phyloP scores from a whole-genome alignment of 1,140 invertebrate genomes.

The Drosophila hydei region DNA sequence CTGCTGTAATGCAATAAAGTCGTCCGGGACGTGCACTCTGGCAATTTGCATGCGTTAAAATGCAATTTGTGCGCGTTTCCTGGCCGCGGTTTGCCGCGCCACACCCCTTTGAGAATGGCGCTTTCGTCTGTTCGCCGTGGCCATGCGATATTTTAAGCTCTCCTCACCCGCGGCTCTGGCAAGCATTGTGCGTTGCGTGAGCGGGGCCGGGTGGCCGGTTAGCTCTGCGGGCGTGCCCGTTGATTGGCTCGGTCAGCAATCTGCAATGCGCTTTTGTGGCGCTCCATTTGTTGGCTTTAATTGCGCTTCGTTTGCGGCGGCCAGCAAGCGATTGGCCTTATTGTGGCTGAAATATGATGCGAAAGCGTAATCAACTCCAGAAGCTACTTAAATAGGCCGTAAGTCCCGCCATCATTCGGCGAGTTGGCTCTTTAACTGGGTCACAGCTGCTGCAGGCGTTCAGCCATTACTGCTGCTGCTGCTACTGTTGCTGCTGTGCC shows the following conservation, averaged over 20 bases:
- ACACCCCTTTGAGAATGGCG: conserved; percentile 36
- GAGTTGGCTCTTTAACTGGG: conserved; percentile 20
- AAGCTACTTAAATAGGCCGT: conserved; percentile 30
- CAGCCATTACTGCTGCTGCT: not conserved
- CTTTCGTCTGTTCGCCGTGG: not conserved
- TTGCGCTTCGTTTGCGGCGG: conserved; percentile 54
- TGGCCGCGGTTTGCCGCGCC: conserved; percentile 52
- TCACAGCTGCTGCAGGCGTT: conserved; percentile 24
- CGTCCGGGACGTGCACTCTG: conserved; percentile 56
- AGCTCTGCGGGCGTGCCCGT: conserved; percentile 42
- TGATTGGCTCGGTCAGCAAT: conserved; percentile 62
- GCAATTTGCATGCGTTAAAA: conserved; percentile 82
- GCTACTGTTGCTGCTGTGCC: not conserved
- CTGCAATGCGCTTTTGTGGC: conserved; percentile 39
- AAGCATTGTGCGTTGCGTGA: conserved; percentile 9
- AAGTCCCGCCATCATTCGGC: not conserved
- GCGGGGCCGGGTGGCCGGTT: conserved; percentile 1
- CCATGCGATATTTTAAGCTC: conserved; percentile 35
- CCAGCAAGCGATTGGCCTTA: conserved; percentile 64
- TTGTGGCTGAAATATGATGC: conserved; percentile 54
- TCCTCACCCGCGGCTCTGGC: not conserved
- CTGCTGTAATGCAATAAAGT: conserved; percentile 72
- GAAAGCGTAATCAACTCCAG: conserved; percentile 43
- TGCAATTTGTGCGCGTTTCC: conserved; percentile 80
- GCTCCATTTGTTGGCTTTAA: conserved; percentile 68